phyloP scores from a whole-genome alignment of 2,797 vertebrate species.

The Micropoecilia bifurca region DNA sequence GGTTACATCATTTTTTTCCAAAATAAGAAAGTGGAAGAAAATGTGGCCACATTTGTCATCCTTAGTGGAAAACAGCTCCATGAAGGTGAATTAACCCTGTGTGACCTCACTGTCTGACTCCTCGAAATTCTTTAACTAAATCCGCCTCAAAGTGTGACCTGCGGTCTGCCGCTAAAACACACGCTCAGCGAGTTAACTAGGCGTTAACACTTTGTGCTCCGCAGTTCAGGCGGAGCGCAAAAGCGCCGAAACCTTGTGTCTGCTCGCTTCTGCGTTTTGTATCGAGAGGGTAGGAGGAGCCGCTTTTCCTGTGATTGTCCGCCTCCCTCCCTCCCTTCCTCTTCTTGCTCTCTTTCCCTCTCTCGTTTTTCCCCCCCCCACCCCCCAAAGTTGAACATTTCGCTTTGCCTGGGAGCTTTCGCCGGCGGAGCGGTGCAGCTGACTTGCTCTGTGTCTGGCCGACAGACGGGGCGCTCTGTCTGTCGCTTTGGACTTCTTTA shows the following conservation, averaged over 20 bases:
- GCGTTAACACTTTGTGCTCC: conserved; percentile 9
- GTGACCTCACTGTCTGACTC: conserved; percentile 24
- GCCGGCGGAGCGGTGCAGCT: conserved; percentile 63
- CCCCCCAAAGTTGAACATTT: conserved; percentile 79
- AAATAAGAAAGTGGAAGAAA: conserved; percentile 31
- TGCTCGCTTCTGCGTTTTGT: conserved; percentile 66
- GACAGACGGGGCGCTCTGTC: conserved; percentile 29
- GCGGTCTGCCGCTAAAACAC: neutral
- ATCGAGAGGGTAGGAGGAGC: conserved; percentile 84
- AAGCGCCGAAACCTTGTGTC: conserved; percentile 39
- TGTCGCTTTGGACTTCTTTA: conserved; percentile 12
- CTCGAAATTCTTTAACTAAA: neutral
- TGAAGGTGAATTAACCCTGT: neutral
- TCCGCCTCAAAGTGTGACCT: neutral
- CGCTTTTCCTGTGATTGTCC: conserved; percentile 89
- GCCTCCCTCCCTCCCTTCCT: conserved; percentile 50
- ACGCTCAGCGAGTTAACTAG: neutral
- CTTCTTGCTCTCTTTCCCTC: conserved; percentile 47
- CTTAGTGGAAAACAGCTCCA: conserved; percentile 7
- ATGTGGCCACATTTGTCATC: conserved; percentile 28
- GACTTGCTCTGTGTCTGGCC: conserved; percentile 16
- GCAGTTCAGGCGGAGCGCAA: conserved; percentile 13
- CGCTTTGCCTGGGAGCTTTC: conserved; percentile 65
- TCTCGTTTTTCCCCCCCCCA: too few relatives aligned
- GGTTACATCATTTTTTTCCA: conserved; percentile 65